Conservation (phyloP, 2,797 vertebrate species). For the Bucorvus abyssinicus region DNA sequence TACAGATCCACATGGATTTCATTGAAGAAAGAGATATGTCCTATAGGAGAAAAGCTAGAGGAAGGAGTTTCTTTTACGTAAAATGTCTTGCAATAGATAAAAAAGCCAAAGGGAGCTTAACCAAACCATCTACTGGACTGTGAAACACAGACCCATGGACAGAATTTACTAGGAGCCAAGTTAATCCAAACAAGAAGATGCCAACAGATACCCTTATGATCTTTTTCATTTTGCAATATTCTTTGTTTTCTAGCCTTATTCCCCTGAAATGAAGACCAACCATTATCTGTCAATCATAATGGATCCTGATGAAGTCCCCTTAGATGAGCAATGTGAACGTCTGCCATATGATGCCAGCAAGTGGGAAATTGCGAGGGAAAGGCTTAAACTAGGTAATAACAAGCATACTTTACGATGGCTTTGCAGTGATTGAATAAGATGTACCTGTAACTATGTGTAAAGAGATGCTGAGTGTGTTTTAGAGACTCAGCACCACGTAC, state of each 20-base stretch:
- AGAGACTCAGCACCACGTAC: rapidly evolving
- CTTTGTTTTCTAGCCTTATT: conserved; percentile 75
- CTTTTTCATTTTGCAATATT: neutral
- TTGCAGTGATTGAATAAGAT: neutral
- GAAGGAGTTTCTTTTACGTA: neutral
- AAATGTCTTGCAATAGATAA: neutral
- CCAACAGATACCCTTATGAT: neutral
- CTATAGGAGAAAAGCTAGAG: neutral
- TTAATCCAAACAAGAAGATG: neutral
- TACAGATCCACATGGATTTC: conserved; percentile 9
- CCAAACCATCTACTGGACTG: neutral
- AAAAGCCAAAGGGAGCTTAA: neutral
- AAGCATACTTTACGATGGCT: neutral
- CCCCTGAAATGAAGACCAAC: conserved; percentile 78
- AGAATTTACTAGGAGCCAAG: neutral
- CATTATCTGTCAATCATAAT: conserved; percentile 90
- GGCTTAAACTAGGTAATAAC: conserved; percentile 87
- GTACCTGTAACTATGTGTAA: neutral
- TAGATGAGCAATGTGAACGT: conserved; percentile 86
- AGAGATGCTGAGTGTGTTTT: neutral
- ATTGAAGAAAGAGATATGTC: neutral
- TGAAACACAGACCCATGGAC: neutral
- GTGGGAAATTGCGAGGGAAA: conserved; percentile 94
- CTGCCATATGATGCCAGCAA: conserved; percentile 90
- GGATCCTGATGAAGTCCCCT: conserved; percentile 85